Base-by-base conservation (phyloP, 2,888 invertebrate genomes). In the Clostera curtula region DNA sequence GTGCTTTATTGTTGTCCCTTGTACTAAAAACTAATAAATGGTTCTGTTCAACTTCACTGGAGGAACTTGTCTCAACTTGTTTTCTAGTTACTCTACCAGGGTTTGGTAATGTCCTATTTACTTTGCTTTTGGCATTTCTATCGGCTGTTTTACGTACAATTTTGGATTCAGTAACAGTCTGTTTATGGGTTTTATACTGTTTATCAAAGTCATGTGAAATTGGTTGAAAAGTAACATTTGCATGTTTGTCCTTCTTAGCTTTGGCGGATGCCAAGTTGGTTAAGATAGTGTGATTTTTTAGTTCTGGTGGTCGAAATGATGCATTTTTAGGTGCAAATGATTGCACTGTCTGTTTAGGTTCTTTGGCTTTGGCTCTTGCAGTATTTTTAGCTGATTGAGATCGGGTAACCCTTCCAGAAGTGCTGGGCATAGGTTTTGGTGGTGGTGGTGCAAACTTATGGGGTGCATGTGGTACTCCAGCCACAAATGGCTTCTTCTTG, bases 241-340 rank as follows among this genome's bases (percentile, higher is more conserved):
- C 25, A 31, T 49, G 54, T 28, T 49, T 60, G 14, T 40, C 36
- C 16, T 41, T 56, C 21, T 43, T 50, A 21, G 24, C 55, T 15
- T 34, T 49, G 16, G 41, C 34, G 12, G 57, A 44, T 2, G 36
- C 50, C 17, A 73, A 29, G 10, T 30, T 54, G 3, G 66, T 65
- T 29, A 59, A 44, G 31, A 58, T 67, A 0, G 33, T 39, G 4
- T 60, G 19, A 5, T 56, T 57, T 37, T 51, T 48, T 3, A 49
- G 19, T 28, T 53, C 32, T 1, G 88, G 88, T 3, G 85, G 69
- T 43, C 67, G 75, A 46, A 89, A 88, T 6, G 58, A 40, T 8
- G 87, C 80, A 66, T 85, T 76, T 28, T 54, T 55, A 0, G 88
- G 87, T 5, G 87, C 88, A 65, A 88, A 86, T 0, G 84, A 84